Evolutionary conservation across 2,113 vertebrate genomes (phyloP).

Genomic region (Labeo catla): DNA sequence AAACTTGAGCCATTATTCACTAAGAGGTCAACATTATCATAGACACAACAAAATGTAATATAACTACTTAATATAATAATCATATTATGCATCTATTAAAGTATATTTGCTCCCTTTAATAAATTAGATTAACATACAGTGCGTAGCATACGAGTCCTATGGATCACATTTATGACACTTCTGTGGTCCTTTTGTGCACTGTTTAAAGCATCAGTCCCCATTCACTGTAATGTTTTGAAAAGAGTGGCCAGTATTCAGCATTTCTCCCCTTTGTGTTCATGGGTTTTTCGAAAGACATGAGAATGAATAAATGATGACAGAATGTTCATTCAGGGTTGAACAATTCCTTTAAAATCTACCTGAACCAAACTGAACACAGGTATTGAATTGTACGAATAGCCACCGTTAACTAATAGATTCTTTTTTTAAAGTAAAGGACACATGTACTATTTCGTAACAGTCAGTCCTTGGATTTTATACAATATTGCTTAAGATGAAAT

Average conservation of each 20-base stretch:
- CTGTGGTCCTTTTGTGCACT: not conserved
- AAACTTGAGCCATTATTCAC: conserved; percentile 1
- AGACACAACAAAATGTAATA: not conserved
- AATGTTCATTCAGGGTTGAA: not conserved
- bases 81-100: not conserved
- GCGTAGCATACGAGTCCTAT: not conserved
- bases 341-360: not conserved
- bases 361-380: not conserved
- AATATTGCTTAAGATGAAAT: not conserved
- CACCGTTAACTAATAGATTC: not conserved
- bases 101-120: not conserved
- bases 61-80: not conserved
- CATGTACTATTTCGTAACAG: not conserved
- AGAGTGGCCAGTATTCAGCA: not conserved
- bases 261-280: not conserved
- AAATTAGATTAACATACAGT: not conserved
- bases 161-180: not conserved
- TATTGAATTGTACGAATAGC: not conserved
- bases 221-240: not conserved
- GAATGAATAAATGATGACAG: not conserved
- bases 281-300: not conserved
- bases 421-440: too few species aligned
- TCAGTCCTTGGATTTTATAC: not conserved
- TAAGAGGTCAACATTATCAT: not conserved
- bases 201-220: not conserved